These are phyloP conservation scores for Cistogaster globosa DNA, from an alignment of 2,888 invertebrate species.

Conservation along the genomic window DNA sequence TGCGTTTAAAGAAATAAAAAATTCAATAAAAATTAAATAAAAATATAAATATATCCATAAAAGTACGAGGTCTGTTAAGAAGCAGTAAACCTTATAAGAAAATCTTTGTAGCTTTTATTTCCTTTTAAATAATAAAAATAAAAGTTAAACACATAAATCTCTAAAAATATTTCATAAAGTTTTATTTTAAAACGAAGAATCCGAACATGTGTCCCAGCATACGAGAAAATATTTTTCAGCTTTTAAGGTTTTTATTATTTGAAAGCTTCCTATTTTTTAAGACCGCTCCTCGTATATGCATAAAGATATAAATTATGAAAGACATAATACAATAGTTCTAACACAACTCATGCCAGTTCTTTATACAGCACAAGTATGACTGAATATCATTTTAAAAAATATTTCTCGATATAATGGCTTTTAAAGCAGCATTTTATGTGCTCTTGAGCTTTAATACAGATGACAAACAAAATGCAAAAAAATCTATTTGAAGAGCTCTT, in stretches of 20 bases:
- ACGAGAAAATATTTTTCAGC: too few species aligned
- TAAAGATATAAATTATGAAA: constrained; percentile 7
- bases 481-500: constrained; percentile 59
- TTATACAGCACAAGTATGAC: constrained; percentile 44
- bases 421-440: constrained; percentile 55
- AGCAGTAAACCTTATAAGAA: too few species aligned
- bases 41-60: not conserved
- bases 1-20: constrained; percentile 21
- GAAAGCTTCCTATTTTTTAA: not conserved
- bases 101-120: too few species aligned
- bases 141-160: too few species aligned
- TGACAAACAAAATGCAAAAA: constrained; percentile 41
- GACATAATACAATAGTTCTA: constrained; percentile 31
- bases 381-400: constrained; percentile 64
- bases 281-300: too few species aligned
- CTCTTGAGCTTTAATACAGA: constrained; percentile 54
- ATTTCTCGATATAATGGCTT: constrained; percentile 62
- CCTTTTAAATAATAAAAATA: too few species aligned
- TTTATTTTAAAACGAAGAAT: not conserved
- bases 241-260: too few species aligned
- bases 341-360: constrained; percentile 25
- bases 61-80: too few species aligned
- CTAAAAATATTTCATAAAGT: too few species aligned
- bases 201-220: not conserved
- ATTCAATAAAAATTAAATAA: constrained; percentile 27